Percentiles rank a stretch among this genome's conserved stretches.
These are phyloP conservation scores for Apostichopus leukothele DNA, from an alignment of 53 echinoderm and acorn worm species.

Conservation along the genomic window DNA sequence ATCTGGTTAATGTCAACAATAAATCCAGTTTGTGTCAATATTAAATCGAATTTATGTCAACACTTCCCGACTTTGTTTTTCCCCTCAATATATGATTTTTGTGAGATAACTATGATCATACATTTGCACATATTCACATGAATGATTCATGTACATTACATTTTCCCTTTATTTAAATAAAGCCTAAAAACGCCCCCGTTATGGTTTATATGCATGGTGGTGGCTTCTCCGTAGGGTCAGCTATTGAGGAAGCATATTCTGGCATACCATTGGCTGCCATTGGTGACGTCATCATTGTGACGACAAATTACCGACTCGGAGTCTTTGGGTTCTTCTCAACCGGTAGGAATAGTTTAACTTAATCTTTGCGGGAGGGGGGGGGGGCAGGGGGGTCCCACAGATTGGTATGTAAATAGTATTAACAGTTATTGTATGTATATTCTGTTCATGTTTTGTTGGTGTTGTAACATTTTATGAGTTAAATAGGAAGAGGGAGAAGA, in stretches of 20 bases:
- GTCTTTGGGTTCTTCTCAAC: conserved; percentile 62
- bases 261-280: conserved; percentile 57
- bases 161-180: background rate
- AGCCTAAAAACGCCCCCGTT: conserved; percentile 48
- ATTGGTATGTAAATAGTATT: background rate
- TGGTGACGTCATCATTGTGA: conserved; percentile 61
- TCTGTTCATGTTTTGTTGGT: too few relatives aligned
- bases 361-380: background rate
- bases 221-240: conserved; percentile 43
- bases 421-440: background rate
- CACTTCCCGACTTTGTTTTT: too few relatives aligned
- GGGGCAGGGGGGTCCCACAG: background rate
- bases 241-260: conserved; percentile 21
- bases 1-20: too few relatives aligned
- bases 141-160: too few relatives aligned
- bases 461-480: too few relatives aligned
- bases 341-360: conserved; percentile 22
- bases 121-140: too few relatives aligned
- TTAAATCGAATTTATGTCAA: too few relatives aligned
- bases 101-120: too few relatives aligned
- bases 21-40: too few relatives aligned
- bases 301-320: conserved; percentile 59
- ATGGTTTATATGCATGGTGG: conserved; percentile 57
- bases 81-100: too few relatives aligned
- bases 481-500: too few relatives aligned